Conservation (phyloP, 2,797 vertebrate genomes). For the Sebastes vulpes region DNA sequence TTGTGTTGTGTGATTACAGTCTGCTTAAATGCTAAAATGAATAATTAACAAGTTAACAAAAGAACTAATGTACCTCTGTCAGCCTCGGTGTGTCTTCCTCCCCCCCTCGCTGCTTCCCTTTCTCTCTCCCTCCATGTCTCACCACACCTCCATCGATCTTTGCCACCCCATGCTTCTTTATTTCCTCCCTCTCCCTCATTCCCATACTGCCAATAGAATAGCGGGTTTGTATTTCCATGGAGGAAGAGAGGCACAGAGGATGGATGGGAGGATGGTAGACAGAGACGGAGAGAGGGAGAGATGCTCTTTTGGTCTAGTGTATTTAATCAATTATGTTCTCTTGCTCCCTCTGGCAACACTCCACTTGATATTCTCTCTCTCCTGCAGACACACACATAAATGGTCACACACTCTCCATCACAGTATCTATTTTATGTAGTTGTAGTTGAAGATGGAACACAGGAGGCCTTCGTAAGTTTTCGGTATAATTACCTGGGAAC, state of each 20-base stretch:
- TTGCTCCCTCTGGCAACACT: slow-evolving; percentile 58
- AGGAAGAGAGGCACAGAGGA: slow-evolving; percentile 35
- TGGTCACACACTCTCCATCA: neutral
- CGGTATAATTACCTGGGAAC: neutral
- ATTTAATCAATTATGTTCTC: slow-evolving; percentile 73
- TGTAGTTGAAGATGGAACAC: neutral
- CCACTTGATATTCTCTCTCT: slow-evolving; percentile 45
- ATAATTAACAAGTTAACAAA: slow-evolving; percentile 59
- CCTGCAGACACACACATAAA: neutral
- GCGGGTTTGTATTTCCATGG: slow-evolving; percentile 42
- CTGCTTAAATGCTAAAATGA: slow-evolving; percentile 40
- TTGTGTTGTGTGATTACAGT: slow-evolving; percentile 22
- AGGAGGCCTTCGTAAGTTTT: neutral
- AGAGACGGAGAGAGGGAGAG: slow-evolving; percentile 54
- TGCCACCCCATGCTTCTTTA: slow-evolving; percentile 41
- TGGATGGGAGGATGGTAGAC: slow-evolving; percentile 47
- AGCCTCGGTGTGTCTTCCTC: slow-evolving; percentile 16
- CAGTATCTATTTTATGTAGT: neutral
- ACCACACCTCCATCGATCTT: slow-evolving; percentile 42
- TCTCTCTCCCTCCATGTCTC: slow-evolving; percentile 25
- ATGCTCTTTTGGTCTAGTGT: slow-evolving; percentile 68
- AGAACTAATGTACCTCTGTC: slow-evolving; percentile 34
- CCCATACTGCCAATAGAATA: slow-evolving; percentile 12
- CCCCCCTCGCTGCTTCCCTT: neutral
- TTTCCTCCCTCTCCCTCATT: slow-evolving; percentile 33